A percentile compares a stretch with the other conserved stretches of the same genome.
Evolutionary conservation across 1,140 invertebrate species (phyloP).

Genomic region (Scaptodrosophila lebanonensis): DNA sequence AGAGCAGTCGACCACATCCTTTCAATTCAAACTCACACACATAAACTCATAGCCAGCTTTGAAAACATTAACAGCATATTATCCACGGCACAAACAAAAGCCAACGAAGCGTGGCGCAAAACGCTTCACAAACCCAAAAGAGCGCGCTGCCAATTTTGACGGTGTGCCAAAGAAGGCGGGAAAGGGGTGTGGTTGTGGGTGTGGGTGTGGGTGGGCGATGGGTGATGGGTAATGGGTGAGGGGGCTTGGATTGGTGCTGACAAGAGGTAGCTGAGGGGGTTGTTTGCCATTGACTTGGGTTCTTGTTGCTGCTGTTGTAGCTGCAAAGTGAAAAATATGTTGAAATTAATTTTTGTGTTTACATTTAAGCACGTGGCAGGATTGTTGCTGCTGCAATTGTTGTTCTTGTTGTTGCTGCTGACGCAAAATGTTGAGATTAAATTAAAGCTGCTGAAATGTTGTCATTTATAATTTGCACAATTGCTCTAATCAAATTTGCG

Average conservation of each 20-base stretch:
- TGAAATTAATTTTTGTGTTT: slow-evolving; percentile 73
- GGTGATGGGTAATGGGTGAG: too few species aligned
- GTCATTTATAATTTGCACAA: slow-evolving; percentile 73
- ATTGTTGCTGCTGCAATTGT: slow-evolving; percentile 17
- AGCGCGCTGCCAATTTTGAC: too few species aligned
- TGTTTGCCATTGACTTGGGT: slow-evolving; percentile 8
- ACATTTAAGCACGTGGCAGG: slow-evolving; percentile 48
- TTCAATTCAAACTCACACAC: not conserved
- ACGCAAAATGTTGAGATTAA: slow-evolving; percentile 61
- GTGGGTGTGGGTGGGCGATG: too few species aligned
- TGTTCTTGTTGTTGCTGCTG: not conserved
- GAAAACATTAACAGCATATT: slow-evolving; percentile 68
- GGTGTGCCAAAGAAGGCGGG: too few species aligned
- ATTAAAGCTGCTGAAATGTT: slow-evolving; percentile 71
- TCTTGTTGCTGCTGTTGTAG: slow-evolving; percentile 29
- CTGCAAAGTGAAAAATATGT: slow-evolving; percentile 69
- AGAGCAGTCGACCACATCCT: slow-evolving; percentile 46
- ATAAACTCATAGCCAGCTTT: not conserved
- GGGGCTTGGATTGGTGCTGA: slow-evolving; percentile 5
- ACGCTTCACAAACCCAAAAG: slow-evolving; percentile 30
- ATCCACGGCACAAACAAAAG: slow-evolving; percentile 61
- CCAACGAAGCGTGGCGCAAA: slow-evolving; percentile 58
- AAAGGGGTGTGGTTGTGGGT: too few species aligned
- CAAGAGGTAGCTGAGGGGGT: slow-evolving; percentile 27
- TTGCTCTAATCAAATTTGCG: slow-evolving; percentile 67